Percentiles rank a stretch among this genome's conserved stretches.
Evolutionary conservation across 2,888 invertebrate genomes (phyloP).

Genomic region (Cyclophora punctaria): DNA sequence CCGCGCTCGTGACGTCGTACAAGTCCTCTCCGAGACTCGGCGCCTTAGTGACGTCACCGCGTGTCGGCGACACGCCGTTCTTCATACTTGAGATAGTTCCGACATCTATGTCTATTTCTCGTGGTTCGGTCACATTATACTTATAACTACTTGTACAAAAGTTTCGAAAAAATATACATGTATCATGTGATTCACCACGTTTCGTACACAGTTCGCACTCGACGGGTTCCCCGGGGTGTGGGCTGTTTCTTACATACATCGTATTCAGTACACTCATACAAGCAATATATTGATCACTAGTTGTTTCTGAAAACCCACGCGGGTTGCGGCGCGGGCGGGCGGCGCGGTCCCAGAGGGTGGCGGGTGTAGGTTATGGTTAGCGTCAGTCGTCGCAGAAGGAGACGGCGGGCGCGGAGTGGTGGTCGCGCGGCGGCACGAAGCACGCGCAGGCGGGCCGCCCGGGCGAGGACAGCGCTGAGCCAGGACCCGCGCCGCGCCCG

Average conservation of each 20-base stretch:
- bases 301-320: constrained; percentile 25
- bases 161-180: no score
- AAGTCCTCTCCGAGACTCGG: background rate
- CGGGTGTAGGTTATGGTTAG: constrained; percentile 26
- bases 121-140: background rate
- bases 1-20: background rate
- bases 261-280: constrained; percentile 9
- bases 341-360: background rate
- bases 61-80: background rate
- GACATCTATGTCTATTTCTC: no score
- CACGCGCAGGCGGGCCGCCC: constrained; percentile 63
- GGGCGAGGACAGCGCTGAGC: constrained; percentile 59
- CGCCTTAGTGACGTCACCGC: no score
- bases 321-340: background rate
- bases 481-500: constrained; percentile 54
- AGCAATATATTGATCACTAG: constrained; percentile 13
- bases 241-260: constrained; percentile 9
- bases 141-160: no score
- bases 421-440: constrained; percentile 59
- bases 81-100: background rate
- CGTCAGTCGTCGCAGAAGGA: constrained; percentile 75
- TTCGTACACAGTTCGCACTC: no score
- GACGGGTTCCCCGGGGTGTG: background rate
- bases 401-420: constrained; percentile 77
- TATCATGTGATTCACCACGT: no score